Evolutionary conservation across 92 coral and sea anemone genomes (phyloP).

Genomic region (Desmophyllum pertusum): DNA sequence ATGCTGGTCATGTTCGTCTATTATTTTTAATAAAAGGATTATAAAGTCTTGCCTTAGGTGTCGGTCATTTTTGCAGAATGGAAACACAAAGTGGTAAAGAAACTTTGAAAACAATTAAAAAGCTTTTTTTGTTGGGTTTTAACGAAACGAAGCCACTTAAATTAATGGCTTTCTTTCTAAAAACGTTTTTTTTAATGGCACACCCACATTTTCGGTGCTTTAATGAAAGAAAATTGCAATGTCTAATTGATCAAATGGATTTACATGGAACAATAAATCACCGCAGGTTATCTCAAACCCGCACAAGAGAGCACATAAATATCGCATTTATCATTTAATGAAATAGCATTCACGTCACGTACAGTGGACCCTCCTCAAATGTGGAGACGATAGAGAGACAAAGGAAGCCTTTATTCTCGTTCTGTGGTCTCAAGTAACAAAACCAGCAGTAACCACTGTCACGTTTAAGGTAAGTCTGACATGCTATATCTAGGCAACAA

Average conservation of each 20-base stretch:
- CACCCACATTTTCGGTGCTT: background rate
- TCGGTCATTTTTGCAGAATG: background rate
- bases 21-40: conserved; percentile 16
- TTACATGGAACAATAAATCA: background rate
- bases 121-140: too few relatives aligned
- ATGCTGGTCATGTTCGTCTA: background rate
- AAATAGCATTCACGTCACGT: background rate
- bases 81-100: too few relatives aligned
- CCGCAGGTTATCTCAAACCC: conserved; percentile 3
- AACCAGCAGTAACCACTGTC: background rate
- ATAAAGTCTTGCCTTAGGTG: background rate
- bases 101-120: too few relatives aligned
- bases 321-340: background rate
- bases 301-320: background rate
- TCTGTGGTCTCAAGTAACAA: conserved; percentile 13
- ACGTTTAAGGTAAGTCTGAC: background rate
- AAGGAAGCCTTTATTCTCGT: background rate
- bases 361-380: background rate
- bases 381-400: background rate
- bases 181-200: background rate
- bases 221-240: background rate
- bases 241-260: conserved; percentile 1
- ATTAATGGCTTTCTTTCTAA: background rate
- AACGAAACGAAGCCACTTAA: background rate
- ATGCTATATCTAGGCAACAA: background rate